Base-by-base conservation (phyloP, 2,888 invertebrate genomes). In the Neria commutata region DNA sequence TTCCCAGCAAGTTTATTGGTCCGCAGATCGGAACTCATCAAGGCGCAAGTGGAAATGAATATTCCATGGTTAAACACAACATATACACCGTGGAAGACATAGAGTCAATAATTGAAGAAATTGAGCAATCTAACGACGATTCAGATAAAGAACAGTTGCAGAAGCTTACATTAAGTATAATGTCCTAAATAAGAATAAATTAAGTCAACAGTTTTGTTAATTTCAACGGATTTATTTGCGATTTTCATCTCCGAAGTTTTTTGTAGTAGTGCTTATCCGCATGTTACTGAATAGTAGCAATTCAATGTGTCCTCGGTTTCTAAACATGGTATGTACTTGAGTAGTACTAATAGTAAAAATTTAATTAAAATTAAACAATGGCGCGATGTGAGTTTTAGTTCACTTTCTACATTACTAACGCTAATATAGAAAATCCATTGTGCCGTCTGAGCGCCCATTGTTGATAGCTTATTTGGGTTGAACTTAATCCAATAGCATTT, bases 211-310 rank as follows among this genome's bases (percentile, higher is more conserved):
- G 4, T n/a, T n/a, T 37, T 37, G 37, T 10, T 29, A 37, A 14
- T 37, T 37, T 37, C n/a, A 14, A 37, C 37, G 8, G 37, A 4
- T 37, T 37, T 37, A 11, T 37, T 71, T 59, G 56, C 66, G 61
- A 61, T 56, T 56, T 58, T 64, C 34, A 34, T 34, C 11, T 14
- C n/a, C n/a, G 14, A 57, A 73, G 68, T 73, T 72, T 71, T 72
- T 67, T 73, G 14, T 61, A 72, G 68, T 71, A 74, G 73, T 67
- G 66, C 51, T 61, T 60, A 61, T 65, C 63, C 67, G 64, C 60
- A 54, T 62, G 61, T 54, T 58, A 58, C 55, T 63, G 42, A 67
- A 60, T 54, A 57, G 49, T 63, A 56, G 51, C 51, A 61, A 58
- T 63, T 62, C 60, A 62, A 47, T 55, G 49, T 49, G 50, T 62